A percentile compares a stretch with the other conserved stretches of the same genome.
phyloP scores from a whole-genome alignment of 2,113 vertebrate genomes.

The Callipepla californica region DNA sequence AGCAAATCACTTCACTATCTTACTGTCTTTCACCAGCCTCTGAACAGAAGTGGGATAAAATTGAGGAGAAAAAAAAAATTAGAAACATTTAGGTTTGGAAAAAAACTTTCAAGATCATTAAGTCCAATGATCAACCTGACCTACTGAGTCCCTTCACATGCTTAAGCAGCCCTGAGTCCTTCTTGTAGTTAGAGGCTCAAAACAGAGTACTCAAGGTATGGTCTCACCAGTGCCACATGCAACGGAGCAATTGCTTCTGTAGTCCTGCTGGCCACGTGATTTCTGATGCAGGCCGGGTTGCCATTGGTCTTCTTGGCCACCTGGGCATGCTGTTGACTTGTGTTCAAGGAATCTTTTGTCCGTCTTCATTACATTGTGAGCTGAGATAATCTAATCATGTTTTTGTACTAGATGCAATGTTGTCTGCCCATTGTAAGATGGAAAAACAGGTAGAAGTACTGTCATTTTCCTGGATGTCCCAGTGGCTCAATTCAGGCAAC shows the following conservation, averaged over 20 bases:
- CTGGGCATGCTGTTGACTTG: neutral
- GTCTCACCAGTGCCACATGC: neutral
- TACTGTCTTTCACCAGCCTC: neutral
- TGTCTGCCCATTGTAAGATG: neutral
- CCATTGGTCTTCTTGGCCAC: neutral
- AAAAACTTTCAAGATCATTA: neutral
- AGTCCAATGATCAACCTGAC: neutral
- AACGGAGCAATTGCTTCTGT: neutral
- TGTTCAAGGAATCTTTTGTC: neutral
- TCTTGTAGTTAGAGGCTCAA: neutral
- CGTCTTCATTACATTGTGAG: neutral
- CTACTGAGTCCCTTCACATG: neutral
- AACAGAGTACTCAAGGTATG: neutral
- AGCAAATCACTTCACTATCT: neutral
- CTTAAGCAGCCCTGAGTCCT: neutral
- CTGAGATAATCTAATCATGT: neutral
- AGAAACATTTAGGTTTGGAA: neutral
- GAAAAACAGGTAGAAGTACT: neutral
- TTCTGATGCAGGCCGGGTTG: neutral
- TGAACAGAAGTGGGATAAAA: neutral
- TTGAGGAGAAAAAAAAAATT: neutral
- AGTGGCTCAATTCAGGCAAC: neutral
- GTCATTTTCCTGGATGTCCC: rapidly evolving
- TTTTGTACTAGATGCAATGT: neutral
- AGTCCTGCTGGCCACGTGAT: neutral